These are phyloP conservation scores for Cepaea nemoralis DNA, from an alignment of 1,140 invertebrate genomes.

Conservation along the genomic window DNA sequence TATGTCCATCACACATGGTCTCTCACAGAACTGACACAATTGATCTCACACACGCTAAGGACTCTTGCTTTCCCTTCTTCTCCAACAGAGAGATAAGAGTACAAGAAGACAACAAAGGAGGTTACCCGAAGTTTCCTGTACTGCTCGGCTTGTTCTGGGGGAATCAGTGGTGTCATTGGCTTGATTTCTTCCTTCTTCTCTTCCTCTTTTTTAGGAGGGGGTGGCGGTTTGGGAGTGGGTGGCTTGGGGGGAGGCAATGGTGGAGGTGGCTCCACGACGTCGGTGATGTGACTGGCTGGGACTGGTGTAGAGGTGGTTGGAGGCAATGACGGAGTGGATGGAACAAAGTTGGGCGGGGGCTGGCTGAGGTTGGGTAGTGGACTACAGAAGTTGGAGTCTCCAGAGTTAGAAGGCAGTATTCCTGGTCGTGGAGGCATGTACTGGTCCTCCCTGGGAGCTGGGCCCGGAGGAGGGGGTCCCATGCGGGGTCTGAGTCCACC, in stretches of 20 bases:
- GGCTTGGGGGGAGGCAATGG: constrained; percentile 44
- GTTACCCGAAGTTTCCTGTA: constrained; percentile 47
- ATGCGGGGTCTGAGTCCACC: constrained; percentile 15
- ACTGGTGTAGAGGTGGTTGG: neutral
- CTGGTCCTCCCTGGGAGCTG: constrained; percentile 19
- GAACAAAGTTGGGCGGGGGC: constrained; percentile 43
- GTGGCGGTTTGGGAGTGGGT: constrained; percentile 44
- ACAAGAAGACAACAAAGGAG: no score
- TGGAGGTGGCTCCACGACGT: constrained; percentile 32
- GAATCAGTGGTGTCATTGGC: constrained; percentile 49
- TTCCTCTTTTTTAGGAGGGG: constrained; percentile 48
- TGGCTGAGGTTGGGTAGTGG: constrained; percentile 38
- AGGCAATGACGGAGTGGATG: neutral
- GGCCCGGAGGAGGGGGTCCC: constrained; percentile 22
- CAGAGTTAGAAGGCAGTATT: constrained; percentile 22
- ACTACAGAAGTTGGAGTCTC: constrained; percentile 13
- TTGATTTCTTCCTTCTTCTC: constrained; percentile 48
- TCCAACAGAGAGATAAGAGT: no score
- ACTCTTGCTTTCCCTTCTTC: no score
- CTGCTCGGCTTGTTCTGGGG: constrained; percentile 55
- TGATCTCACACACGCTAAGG: no score
- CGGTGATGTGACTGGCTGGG: neutral
- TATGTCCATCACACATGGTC: no score
- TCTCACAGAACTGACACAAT: no score
- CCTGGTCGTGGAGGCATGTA: constrained; percentile 22